Evolutionary conservation across 2,888 invertebrate species (phyloP), one percentile per base, ranked within the genome.

Genomic region (Anagyrus pseudococci): DNA sequence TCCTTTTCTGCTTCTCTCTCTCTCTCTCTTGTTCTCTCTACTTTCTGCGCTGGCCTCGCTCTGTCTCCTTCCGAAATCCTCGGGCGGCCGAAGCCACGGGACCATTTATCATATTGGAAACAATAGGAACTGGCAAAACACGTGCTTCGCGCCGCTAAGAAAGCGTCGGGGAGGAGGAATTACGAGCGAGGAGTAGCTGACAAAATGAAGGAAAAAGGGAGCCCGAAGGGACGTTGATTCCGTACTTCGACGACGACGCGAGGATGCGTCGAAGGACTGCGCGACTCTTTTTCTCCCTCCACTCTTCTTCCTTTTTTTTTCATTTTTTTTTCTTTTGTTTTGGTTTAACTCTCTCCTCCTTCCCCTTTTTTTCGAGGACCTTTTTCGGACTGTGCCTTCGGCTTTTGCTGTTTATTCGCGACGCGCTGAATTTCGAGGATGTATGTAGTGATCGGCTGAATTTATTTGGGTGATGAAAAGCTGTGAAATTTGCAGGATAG

Each of bases 71-170:
- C 59, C 46, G 55, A 64, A 64, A 59, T 33, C 13, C 33, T 33
- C 33, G 8, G 7, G 33, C 33, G 7, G 19, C 37, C 40, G 25
- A 33, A 20, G 17, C 37, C 40, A 56, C 44, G 37, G 44, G 46
- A 6, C 73, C 77, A 76, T 80, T 79, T 77, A 80, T 79, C 79
- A 80, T 79, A 79, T 73, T 78, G 79, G 72, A 80, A 80, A 80
- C 79, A 80, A 80, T 80, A 78, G 79, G 76, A 78, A 79, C 79
- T 79, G 79, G 79, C 79, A 79, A 80, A 79, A 80, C 79, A 80
- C 79, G 78, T 80, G 79, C 79, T 79, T 79, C 78, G 79, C 79
- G 75, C 79, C 26, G 41, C 17, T n/a, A 17, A 17, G 19, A 2
- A 15, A 7, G 15, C 47, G 8, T 23, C 49, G 57, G 56, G 55